Evolutionary conservation across 2,797 vertebrate genomes (phyloP).

Genomic region (Epinephelus malabaricus): DNA sequence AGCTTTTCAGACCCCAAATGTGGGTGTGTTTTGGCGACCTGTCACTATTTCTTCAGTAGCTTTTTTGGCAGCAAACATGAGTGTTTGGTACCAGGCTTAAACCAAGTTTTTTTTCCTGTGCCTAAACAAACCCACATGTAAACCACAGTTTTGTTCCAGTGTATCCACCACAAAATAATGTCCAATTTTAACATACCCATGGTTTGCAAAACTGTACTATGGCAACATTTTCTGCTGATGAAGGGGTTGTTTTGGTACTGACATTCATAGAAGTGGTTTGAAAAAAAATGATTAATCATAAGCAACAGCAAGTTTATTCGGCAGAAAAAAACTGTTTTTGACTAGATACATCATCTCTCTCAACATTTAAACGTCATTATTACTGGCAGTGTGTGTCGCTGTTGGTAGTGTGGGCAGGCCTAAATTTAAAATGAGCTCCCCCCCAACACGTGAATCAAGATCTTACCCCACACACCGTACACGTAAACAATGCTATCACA

Average conservation of each 20-base stretch:
- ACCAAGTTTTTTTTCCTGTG: too few relatives aligned
- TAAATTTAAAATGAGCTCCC: conserved; percentile 58
- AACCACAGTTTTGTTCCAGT: too few relatives aligned
- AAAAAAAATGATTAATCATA: conserved; percentile 4
- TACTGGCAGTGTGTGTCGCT: neutral
- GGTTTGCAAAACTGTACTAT: too few relatives aligned
- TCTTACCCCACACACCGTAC: conserved; percentile 53
- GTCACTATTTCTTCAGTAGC: too few relatives aligned
- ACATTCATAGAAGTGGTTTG: conserved; percentile 10
- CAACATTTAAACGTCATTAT: conserved; percentile 29
- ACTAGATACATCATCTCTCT: conserved; percentile 19
- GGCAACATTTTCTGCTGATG: too few relatives aligned
- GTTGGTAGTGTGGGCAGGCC: conserved; percentile 17
- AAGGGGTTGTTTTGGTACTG: neutral
- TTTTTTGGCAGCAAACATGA: too few relatives aligned
- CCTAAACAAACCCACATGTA: too few relatives aligned
- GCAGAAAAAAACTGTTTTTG: conserved; percentile 12
- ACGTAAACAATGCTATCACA: conserved; percentile 66
- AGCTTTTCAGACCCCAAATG: too few relatives aligned
- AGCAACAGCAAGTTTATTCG: conserved; percentile 40
- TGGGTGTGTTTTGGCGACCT: too few relatives aligned
- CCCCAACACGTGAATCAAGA: conserved; percentile 60
- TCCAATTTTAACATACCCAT: too few relatives aligned
- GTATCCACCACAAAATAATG: too few relatives aligned
- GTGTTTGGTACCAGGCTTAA: too few relatives aligned